These are phyloP conservation scores for Mastigias papua DNA, from an alignment of 30 jellyfish, hydroid and myxozoan species.

Conservation along the genomic window DNA sequence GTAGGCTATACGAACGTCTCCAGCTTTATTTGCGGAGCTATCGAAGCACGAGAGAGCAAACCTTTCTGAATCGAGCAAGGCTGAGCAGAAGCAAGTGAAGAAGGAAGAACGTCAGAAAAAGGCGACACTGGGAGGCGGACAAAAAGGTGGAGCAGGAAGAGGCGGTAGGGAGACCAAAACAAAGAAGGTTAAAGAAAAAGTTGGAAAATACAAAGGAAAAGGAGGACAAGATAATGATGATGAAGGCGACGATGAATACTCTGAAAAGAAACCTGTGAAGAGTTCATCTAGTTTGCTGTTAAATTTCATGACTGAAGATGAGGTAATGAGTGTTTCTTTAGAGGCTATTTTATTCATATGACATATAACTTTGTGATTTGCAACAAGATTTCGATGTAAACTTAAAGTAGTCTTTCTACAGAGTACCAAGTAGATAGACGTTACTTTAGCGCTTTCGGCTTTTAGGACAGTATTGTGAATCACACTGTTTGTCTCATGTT, in stretches of 20 bases:
- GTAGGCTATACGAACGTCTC: conserved; percentile 85
- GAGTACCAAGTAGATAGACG: too few relatives aligned
- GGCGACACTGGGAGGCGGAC: conserved; percentile 91
- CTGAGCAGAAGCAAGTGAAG: conserved; percentile 72
- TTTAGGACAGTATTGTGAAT: too few relatives aligned
- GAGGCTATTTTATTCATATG: background rate
- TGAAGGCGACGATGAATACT: conserved; percentile 59
- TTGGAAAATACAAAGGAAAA: conserved; percentile 33
- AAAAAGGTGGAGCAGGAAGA: conserved; percentile 95
- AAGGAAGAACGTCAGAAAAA: conserved; percentile 91
- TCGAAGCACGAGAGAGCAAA: conserved; percentile 80
- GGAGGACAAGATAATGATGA: conserved; percentile 78
- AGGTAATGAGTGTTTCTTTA: conserved; percentile 42
- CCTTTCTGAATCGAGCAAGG: conserved; percentile 72
- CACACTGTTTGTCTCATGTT: too few relatives aligned
- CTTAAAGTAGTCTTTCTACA: too few relatives aligned
- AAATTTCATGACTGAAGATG: conserved; percentile 69
- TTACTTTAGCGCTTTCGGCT: too few relatives aligned
- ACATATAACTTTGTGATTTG: background rate
- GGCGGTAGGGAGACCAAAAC: conserved; percentile 95
- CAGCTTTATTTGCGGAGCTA: conserved; percentile 89
- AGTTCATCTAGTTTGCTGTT: conserved; percentile 62
- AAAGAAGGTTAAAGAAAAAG: conserved; percentile 79
- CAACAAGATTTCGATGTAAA: background rate
- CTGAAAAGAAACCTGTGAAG: conserved; percentile 36